These are phyloP conservation scores for Pygmarrhopalites habei DNA, from an alignment of 1,140 invertebrate species.

Conservation along the genomic window DNA sequence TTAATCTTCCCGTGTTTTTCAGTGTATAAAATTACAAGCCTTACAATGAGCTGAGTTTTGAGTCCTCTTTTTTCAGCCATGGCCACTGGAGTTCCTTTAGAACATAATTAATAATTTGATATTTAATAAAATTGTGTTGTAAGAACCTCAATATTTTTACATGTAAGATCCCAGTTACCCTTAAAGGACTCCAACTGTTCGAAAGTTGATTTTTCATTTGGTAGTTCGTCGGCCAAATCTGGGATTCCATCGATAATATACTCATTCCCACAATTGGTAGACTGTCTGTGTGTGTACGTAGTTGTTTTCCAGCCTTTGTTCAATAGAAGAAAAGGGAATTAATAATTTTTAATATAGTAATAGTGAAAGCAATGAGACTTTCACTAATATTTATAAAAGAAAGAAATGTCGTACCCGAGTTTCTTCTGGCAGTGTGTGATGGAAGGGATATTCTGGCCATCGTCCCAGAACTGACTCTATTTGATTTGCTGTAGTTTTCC, in stretches of 20 bases:
- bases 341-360: too few relatives aligned
- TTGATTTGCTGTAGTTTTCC: too few relatives aligned
- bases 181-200: constrained; percentile 78
- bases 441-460: constrained; percentile 22
- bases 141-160: too few relatives aligned
- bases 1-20: too few relatives aligned
- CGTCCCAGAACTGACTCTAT: constrained; percentile 14
- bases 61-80: constrained; percentile 72
- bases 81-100: constrained; percentile 66
- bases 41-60: constrained; percentile 67
- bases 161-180: too few relatives aligned
- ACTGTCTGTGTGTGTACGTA: neutral
- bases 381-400: too few relatives aligned
- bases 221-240: constrained; percentile 48
- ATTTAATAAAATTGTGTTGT: too few relatives aligned
- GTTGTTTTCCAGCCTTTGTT: constrained; percentile 2
- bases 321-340: too few relatives aligned
- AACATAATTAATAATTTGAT: too few relatives aligned
- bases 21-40: too few relatives aligned
- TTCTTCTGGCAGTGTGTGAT: constrained; percentile 33
- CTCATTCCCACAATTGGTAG: neutral
- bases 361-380: too few relatives aligned
- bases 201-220: constrained; percentile 73
- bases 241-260: constrained; percentile 19
- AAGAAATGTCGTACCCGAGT: constrained; percentile 6